Conservation (phyloP, 2,888 invertebrate species). For the Aleiodes alternator region DNA sequence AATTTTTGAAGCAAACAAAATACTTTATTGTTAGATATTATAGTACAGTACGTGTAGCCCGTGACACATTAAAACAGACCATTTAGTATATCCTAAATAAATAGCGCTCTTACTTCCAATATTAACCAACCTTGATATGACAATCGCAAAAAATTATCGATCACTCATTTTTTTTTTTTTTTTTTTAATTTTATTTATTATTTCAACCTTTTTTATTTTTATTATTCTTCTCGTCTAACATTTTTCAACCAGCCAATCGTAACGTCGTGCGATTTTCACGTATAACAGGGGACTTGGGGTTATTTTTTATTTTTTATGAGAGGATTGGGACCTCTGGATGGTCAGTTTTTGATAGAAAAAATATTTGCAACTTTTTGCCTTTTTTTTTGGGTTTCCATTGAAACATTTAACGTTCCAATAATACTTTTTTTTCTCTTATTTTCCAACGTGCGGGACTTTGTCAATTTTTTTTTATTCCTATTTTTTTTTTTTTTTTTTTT, state of each 20-base stretch:
- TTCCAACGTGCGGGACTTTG: slow-evolving; percentile 14
- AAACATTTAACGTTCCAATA: slow-evolving; percentile 39
- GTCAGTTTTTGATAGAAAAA: slow-evolving; percentile 65
- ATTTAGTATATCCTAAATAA: slow-evolving; percentile 75
- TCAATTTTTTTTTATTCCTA: slow-evolving; percentile 4
- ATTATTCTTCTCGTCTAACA: slow-evolving; percentile 57
- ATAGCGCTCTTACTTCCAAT: slow-evolving; percentile 72
- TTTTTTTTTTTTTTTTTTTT: slow-evolving; percentile 34
- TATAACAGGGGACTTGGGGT: slow-evolving; percentile 62
- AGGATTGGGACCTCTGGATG: slow-evolving; percentile 46
- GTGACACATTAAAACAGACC: slow-evolving; percentile 75
- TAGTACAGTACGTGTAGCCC: slow-evolving; percentile 75
- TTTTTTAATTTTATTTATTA: too few relatives aligned
- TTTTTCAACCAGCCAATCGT: slow-evolving; percentile 42
- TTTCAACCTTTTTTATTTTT: slow-evolving; percentile 23
- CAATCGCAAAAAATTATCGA: slow-evolving; percentile 66
- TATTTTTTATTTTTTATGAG: slow-evolving; percentile 8
- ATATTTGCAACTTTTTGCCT: slow-evolving; percentile 60
- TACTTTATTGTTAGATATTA: slow-evolving; percentile 76
- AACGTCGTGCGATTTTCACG: slow-evolving; percentile 56
- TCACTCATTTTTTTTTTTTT: slow-evolving; percentile 57
- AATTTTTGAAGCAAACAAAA: slow-evolving; percentile 74
- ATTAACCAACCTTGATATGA: slow-evolving; percentile 75
- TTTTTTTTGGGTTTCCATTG: slow-evolving; percentile 23
- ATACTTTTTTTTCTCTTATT: slow-evolving; percentile 43